Conservation (phyloP, 2,888 invertebrate species). For the Drosophila macrothrix region DNA sequence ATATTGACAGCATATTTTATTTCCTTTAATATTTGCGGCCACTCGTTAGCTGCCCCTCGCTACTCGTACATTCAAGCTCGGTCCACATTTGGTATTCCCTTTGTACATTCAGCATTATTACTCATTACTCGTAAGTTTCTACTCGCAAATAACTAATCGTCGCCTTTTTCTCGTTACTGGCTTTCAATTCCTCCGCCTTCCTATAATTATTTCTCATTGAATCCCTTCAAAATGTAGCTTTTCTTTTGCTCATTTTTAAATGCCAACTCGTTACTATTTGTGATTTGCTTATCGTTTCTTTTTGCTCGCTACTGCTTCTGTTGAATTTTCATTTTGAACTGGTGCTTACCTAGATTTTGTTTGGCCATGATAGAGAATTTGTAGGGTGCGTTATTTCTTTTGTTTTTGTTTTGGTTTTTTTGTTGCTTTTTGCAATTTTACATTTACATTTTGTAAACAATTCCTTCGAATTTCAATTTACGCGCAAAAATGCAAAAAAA, state of each 20-base stretch:
- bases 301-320: not conserved
- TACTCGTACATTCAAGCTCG: not conserved
- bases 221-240: not conserved
- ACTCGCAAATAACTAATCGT: not conserved
- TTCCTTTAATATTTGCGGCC: not conserved
- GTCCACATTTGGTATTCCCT: not conserved
- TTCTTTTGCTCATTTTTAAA: not conserved
- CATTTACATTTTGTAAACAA: conserved; percentile 30
- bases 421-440: conserved; percentile 14
- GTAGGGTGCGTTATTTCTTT: not conserved
- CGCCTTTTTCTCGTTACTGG: not conserved
- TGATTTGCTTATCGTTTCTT: not conserved
- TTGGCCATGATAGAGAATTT: not conserved
- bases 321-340: not conserved
- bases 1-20: not conserved
- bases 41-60: not conserved
- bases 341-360: not conserved
- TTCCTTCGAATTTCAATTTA: conserved; percentile 60
- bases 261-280: not conserved
- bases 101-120: not conserved
- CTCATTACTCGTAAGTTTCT: not conserved
- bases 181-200: not conserved
- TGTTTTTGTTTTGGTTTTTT: not conserved
- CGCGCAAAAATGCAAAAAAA: conserved; percentile 29
- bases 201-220: not conserved